These are phyloP conservation scores for Pyrgus malvae DNA, from an alignment of 2,888 invertebrate species.

Conservation along the genomic window DNA sequence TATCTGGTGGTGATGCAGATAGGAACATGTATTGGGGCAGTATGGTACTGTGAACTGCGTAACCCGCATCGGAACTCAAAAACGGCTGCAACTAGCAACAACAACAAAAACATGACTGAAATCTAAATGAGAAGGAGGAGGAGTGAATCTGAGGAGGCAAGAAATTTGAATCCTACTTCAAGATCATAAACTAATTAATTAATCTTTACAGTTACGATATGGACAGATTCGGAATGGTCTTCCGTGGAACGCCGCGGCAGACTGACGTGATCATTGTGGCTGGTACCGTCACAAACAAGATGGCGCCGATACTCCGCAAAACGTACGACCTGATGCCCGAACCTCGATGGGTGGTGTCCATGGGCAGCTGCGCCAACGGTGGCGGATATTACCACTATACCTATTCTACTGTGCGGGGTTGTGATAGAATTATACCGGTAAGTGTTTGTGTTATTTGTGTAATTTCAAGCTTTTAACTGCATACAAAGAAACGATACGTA, in stretches of 20 bases:
- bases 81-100: no score
- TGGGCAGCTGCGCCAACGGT: slow-evolving; percentile 99
- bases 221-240: slow-evolving; percentile 98
- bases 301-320: slow-evolving; percentile 98
- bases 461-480: not conserved
- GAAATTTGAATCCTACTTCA: no score
- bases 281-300: slow-evolving; percentile 99
- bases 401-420: slow-evolving; percentile 92
- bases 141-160: no score
- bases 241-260: slow-evolving; percentile 97
- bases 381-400: slow-evolving; percentile 99
- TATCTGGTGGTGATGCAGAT: no score
- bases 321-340: slow-evolving; percentile 99
- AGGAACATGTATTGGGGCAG: no score
- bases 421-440: slow-evolving; percentile 68
- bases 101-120: no score
- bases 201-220: slow-evolving; percentile 89
- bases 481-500: not conserved
- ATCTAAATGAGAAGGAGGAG: no score
- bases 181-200: not conserved
- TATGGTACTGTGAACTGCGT: no score
- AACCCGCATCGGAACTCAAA: no score
- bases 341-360: slow-evolving; percentile 98
- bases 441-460: not conserved
- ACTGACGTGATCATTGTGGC: slow-evolving; percentile 99